Evolutionary conservation across 2,113 vertebrate genomes (phyloP).

Genomic region (Stegastes partitus): DNA sequence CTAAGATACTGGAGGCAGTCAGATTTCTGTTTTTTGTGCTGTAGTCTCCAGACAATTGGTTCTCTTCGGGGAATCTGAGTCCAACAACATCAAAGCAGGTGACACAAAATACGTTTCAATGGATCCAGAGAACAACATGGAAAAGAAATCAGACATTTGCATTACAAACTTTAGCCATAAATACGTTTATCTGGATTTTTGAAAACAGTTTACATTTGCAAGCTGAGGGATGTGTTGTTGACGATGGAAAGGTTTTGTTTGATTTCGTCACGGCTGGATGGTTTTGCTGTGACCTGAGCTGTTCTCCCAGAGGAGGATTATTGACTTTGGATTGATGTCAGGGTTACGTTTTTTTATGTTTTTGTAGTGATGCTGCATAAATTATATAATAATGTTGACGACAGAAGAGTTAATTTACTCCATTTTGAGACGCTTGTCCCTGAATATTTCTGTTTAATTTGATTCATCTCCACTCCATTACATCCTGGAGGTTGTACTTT

Average conservation of each 20-base stretch:
- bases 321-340: not conserved
- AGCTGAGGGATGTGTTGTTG: not conserved
- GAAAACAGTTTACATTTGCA: not conserved
- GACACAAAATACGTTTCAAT: slow-evolving; percentile 2
- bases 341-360: too few relatives aligned
- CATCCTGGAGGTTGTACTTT: too few relatives aligned
- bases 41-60: slow-evolving; percentile 1
- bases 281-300: not conserved
- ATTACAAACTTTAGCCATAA: not conserved
- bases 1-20: slow-evolving; percentile 12
- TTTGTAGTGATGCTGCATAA: too few relatives aligned
- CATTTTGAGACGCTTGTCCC: too few relatives aligned
- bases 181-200: not conserved
- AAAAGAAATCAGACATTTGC: not conserved
- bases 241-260: not conserved
- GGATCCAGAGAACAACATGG: not conserved
- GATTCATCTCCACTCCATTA: too few relatives aligned
- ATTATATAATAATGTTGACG: too few relatives aligned
- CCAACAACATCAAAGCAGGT: slow-evolving; percentile 26
- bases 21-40: slow-evolving; percentile 16
- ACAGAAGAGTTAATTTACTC: too few relatives aligned
- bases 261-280: not conserved
- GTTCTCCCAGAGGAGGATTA: not conserved
- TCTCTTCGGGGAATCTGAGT: slow-evolving; percentile 11
- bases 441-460: too few relatives aligned